A percentile compares a stretch with the other conserved stretches of the same genome.
Conservation (phyloP, 2,888 invertebrate species). For the Caenorhabditis macrosperma region DNA sequence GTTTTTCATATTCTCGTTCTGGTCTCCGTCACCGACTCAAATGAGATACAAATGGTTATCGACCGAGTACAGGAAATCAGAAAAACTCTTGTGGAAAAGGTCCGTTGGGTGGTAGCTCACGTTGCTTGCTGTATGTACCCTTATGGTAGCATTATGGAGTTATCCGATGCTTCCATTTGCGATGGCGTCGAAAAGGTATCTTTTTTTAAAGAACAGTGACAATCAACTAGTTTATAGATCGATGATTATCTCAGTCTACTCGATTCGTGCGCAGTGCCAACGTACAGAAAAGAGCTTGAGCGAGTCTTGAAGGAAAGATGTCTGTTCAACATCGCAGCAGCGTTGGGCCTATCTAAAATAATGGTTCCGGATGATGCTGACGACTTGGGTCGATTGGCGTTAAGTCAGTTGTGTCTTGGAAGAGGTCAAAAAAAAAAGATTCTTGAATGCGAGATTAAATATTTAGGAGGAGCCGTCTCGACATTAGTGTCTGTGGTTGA, state of each 20-base stretch:
- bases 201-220: not conserved
- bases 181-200: conserved; percentile 52
- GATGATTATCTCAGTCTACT: conserved; percentile 37
- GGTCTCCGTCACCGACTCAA: conserved; percentile 34
- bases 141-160: not conserved
- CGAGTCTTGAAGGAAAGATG: conserved; percentile 60
- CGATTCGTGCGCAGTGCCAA: conserved; percentile 48
- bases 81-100: conserved; percentile 31
- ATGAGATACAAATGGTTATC: conserved; percentile 23
- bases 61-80: conserved; percentile 35
- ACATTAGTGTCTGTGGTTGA: conserved; percentile 58
- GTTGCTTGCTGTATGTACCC: conserved; percentile 52
- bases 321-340: conserved; percentile 27
- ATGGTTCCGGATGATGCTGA: conserved; percentile 69
- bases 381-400: conserved; percentile 59
- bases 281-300: conserved; percentile 59
- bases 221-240: conserved; percentile 22
- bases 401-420: conserved; percentile 70
- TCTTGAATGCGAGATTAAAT: too few relatives aligned
- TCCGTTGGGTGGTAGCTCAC: conserved; percentile 59
- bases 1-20: conserved; percentile 47
- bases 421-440: conserved; percentile 64
- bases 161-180: conserved; percentile 14
- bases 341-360: conserved; percentile 43
- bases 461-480: conserved; percentile 44